Evolutionary conservation across 2,797 vertebrate genomes (phyloP), one percentile per base, ranked within the genome.

Genomic region (Diceros bicornis): DNA sequence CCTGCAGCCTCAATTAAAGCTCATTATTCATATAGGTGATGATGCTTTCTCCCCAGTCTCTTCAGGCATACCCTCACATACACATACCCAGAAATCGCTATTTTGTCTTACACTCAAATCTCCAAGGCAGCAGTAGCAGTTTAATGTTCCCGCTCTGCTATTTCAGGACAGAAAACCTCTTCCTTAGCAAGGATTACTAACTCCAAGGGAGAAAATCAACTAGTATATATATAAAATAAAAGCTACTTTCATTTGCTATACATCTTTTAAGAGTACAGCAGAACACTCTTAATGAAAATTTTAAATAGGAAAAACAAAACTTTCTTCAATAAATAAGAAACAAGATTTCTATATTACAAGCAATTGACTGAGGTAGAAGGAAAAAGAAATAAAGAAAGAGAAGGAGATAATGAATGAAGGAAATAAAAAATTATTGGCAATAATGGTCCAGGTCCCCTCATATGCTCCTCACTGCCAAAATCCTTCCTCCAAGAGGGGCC

Each of bases 281-380:
- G 68, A 75, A 94, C 10, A 94, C 32, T 69, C 44, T 82, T 82
- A 75, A 61, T 37, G 21, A 82, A 94, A 83, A 75, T 21, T 55
- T 64, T 62, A 72, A 94, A 72, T 75, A 94, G 34, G 6, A 83
- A 94, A 94, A 75, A 29, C 29, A 75, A 83, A 89, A 37, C 14
- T 47, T 74, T 92, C 47, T 41, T 89, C 37, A 47, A 81, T 41
- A 81, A 61, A n/a, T 75, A 94, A 44, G 62, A 82, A 83, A 75
- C 21, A 64, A 44, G 75, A 72, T 47, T 83, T 83, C 69, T 66
- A 17, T 64, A 47, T 66, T 66, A 55, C 66, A 44, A 66, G 68
- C 17, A 66, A 55, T 47, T 81, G 52, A 88, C 14, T 20, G 44
- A 81, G n/a, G 5, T 55, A 94, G 59, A 17, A 74, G 29, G 23